Evolutionary conservation across 1,140 invertebrate genomes (phyloP).

Genomic region (Homalodisca vitripennis): DNA sequence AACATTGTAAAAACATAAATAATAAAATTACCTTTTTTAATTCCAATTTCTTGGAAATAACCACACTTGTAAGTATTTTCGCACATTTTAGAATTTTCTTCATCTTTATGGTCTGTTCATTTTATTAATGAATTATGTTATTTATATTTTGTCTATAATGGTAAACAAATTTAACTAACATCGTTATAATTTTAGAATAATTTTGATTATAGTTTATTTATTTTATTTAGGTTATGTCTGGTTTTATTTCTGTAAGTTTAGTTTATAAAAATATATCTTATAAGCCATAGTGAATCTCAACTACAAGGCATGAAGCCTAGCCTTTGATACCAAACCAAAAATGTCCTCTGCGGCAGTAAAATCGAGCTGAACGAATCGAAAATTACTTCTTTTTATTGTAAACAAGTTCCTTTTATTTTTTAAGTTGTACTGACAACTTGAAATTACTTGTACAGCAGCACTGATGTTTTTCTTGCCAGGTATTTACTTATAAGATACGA

Average conservation of each 20-base stretch:
- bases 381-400: slow-evolving; percentile 31
- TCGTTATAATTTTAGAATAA: slow-evolving; percentile 21
- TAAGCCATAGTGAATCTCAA: slow-evolving; percentile 8
- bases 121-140: slow-evolving; percentile 5
- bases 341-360: slow-evolving; percentile 23
- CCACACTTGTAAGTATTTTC: slow-evolving; percentile 9
- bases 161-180: slow-evolving; percentile 17
- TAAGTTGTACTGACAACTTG: not conserved
- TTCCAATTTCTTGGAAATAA: not conserved
- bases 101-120: not conserved
- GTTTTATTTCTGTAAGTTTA: slow-evolving; percentile 1
- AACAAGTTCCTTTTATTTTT: slow-evolving; percentile 34
- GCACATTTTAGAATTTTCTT: not conserved
- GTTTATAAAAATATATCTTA: not conserved
- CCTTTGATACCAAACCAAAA: slow-evolving; percentile 27
- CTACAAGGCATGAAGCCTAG: not conserved
- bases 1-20: not conserved
- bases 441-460: slow-evolving; percentile 8
- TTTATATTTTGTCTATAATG: slow-evolving; percentile 25
- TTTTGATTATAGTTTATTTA: slow-evolving; percentile 18
- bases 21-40: not conserved
- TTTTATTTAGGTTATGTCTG: slow-evolving; percentile 12
- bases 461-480: not conserved
- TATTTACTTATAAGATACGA: not conserved
- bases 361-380: slow-evolving; percentile 25